Percentiles rank a stretch among this genome's conserved stretches.
These are phyloP conservation scores for Python bivittatus DNA, from an alignment of 2,113 vertebrate species.

Conservation along the genomic window DNA sequence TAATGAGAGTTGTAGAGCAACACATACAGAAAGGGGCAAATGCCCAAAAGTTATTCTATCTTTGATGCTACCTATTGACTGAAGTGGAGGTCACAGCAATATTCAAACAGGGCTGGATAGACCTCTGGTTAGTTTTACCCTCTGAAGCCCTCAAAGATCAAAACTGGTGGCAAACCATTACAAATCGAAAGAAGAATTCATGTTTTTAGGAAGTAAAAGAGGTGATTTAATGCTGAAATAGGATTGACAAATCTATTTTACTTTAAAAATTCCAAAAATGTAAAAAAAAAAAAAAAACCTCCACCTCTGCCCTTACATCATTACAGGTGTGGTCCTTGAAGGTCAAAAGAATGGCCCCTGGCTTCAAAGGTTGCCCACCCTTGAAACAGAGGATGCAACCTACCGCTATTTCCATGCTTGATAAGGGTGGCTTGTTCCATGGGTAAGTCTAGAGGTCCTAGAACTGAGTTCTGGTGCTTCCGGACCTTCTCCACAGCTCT, in stretches of 20 bases:
- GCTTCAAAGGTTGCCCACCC: not conserved
- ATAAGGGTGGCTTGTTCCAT: not conserved
- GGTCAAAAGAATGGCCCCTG: not conserved
- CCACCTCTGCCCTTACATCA: no score
- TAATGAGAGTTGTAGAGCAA: not conserved
- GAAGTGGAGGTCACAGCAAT: not conserved
- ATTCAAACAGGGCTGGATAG: not conserved
- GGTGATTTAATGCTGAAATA: no score
- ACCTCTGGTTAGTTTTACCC: not conserved
- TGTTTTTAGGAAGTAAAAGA: not conserved
- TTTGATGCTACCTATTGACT: not conserved
- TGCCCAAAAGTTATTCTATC: not conserved
- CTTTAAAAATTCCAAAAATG: no score
- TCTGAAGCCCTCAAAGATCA: not conserved
- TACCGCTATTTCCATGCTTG: not conserved
- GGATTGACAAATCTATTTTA: no score
- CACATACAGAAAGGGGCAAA: not conserved
- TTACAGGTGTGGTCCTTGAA: not conserved
- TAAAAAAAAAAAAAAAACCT: no score
- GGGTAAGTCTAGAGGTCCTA: not conserved
- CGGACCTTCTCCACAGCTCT: not conserved
- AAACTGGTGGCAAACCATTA: not conserved
- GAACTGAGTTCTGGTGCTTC: not conserved
- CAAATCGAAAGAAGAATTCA: not conserved
- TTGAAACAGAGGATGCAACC: not conserved